Evolutionary conservation across 2,113 vertebrate species (phyloP).

Genomic region (Hiodon tergisus): DNA sequence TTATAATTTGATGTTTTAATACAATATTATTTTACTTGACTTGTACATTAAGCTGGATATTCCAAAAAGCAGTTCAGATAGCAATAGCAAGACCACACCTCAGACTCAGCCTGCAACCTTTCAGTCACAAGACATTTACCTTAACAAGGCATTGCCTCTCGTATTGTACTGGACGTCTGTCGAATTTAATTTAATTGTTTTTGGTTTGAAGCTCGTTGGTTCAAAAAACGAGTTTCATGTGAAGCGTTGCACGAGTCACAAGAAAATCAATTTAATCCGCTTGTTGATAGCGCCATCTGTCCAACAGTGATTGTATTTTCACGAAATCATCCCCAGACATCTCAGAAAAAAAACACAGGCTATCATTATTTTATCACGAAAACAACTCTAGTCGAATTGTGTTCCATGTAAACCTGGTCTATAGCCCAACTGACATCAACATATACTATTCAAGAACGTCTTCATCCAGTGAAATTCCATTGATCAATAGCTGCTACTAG

Average conservation of each 20-base stretch:
- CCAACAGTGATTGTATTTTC: constrained; percentile 4
- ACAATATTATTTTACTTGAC: too few relatives aligned
- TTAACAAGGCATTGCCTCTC: not conserved
- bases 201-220: not conserved
- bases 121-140: too few relatives aligned
- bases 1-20: too few relatives aligned
- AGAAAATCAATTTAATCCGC: constrained; percentile 19
- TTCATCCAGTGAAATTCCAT: constrained; percentile 43
- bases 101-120: too few relatives aligned
- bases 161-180: not conserved
- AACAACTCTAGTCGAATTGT: constrained; percentile 21
- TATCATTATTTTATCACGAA: constrained; percentile 4
- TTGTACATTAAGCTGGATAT: too few relatives aligned
- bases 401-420: constrained; percentile 30
- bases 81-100: too few relatives aligned
- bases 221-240: not conserved
- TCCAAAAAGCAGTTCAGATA: too few relatives aligned
- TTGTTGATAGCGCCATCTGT: constrained; percentile 57
- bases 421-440: constrained; percentile 11
- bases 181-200: not conserved
- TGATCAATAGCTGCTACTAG: constrained; percentile 62
- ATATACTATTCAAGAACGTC: constrained; percentile 41
- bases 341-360: not conserved
- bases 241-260: not conserved
- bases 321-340: not conserved